These are phyloP conservation scores for Caenorhabditis sp. DNA, from an alignment of 2,888 invertebrate genomes.

Conservation along the genomic window DNA sequence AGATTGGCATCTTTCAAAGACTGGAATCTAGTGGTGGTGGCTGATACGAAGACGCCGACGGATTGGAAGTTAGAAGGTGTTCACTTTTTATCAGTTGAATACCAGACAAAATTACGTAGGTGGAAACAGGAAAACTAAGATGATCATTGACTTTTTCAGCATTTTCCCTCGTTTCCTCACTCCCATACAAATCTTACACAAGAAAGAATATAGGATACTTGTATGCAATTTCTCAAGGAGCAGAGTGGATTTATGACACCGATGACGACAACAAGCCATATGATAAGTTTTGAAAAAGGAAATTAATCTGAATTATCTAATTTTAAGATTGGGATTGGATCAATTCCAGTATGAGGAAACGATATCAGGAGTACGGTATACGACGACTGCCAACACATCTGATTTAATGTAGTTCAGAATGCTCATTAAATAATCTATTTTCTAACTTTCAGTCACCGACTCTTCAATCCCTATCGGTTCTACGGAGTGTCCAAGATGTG, in stretches of 20 bases:
- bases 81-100: constrained; percentile 61
- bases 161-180: not conserved
- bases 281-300: constrained; percentile 12
- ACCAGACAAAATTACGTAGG: constrained; percentile 40
- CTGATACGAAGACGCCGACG: not conserved
- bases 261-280: constrained; percentile 68
- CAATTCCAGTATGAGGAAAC: constrained; percentile 63
- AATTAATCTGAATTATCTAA: not conserved
- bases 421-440: not conserved
- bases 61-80: constrained; percentile 56
- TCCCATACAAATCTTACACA: constrained; percentile 60
- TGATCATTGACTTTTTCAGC: not conserved
- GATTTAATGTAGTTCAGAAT: not conserved
- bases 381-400: not conserved
- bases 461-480: constrained; percentile 72
- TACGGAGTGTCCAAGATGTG: constrained; percentile 67
- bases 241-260: constrained; percentile 70
- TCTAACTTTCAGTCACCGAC: not conserved
- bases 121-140: not conserved
- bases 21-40: constrained; percentile 64
- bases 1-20: constrained; percentile 41
- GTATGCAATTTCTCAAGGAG: constrained; percentile 67
- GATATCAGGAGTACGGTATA: constrained; percentile 55
- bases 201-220: constrained; percentile 67
- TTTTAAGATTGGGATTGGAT: constrained; percentile 62